Percentiles rank a stretch among this genome's conserved stretches.
phyloP scores from a whole-genome alignment of 1,140 invertebrate genomes.

The Matsumurasca onukii region DNA sequence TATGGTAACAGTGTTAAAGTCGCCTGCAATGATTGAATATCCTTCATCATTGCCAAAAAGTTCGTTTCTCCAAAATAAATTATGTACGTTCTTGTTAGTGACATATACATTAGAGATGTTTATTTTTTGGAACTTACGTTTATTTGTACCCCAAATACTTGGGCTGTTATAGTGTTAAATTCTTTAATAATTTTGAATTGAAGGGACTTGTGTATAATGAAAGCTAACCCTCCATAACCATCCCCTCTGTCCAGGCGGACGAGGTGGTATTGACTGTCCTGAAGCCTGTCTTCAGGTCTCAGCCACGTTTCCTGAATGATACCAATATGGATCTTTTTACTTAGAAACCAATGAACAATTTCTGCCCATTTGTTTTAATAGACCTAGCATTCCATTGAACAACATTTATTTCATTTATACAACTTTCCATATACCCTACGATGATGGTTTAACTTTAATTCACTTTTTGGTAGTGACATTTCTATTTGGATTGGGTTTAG shows the following conservation, averaged over 20 bases:
- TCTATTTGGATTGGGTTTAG: not conserved
- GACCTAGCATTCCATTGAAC: not conserved
- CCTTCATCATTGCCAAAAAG: not conserved
- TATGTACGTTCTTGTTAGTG: not conserved
- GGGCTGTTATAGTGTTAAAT: not conserved
- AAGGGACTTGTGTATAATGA: not conserved
- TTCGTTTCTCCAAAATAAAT: not conserved
- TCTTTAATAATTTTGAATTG: not conserved
- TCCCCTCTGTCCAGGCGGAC: not conserved
- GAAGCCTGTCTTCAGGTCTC: not conserved
- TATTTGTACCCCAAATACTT: too few species aligned
- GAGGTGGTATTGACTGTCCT: not conserved
- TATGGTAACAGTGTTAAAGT: not conserved
- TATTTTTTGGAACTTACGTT: too few species aligned
- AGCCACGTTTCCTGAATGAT: conserved; percentile 2
- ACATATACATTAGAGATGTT: not conserved
- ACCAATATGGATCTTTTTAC: not conserved
- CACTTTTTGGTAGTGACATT: not conserved
- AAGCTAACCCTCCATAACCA: not conserved
- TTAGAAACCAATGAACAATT: not conserved
- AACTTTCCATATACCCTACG: not conserved
- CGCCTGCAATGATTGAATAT: not conserved
- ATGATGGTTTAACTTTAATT: not conserved
- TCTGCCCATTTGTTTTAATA: not conserved
- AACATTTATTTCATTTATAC: not conserved